Evolutionary conservation across 2,797 vertebrate genomes (phyloP), one percentile per base, ranked within the genome.

Genomic region (Gymnocypris eckloni): DNA sequence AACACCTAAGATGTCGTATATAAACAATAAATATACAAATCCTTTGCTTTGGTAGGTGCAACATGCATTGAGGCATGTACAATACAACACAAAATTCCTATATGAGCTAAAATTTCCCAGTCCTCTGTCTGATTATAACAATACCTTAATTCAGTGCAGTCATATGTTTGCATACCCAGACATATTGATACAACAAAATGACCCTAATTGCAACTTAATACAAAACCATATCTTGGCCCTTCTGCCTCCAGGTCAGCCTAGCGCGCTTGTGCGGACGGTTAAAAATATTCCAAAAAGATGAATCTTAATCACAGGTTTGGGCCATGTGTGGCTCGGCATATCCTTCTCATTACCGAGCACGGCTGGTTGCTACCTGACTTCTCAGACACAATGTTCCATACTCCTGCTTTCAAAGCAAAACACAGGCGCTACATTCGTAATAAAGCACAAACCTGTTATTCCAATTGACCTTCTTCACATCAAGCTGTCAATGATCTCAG

Each of bases 401-500:
- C 91, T 91, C 90, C 90, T 87, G 79, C 86, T 90, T 92, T 92
- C 91, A 89, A 90, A 89, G 87, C 89, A 90, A 92, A 86, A 95
- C 93, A 94, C 94, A 95, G 95, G 93, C 91, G 93, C 91, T 93
- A 94, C 93, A 94, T 95, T 96, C 95, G 94, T 93, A 95, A 95
- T 94, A 94, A 95, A 96, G 94, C 95, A 93, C 94, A 95, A 95
- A 95, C 94, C 95, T 96, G 95, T 96, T 96, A 96, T 96, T 95
- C 95, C 96, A 96, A 96, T 96, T 96, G 96, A 96, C 96, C 94
- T 95, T 92, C 93, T 92, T 95, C 95, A 95, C 94, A 95, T 96
- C 95, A 95, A 96, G 95, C 94, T 96, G 96, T 96, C 95, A 96
- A 96, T 96, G 95, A 96, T 94, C 94, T 96, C 96, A 94, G 93